phyloP scores from a whole-genome alignment of 2,113 vertebrate genomes.

The Melanostigma gelatinosum region DNA sequence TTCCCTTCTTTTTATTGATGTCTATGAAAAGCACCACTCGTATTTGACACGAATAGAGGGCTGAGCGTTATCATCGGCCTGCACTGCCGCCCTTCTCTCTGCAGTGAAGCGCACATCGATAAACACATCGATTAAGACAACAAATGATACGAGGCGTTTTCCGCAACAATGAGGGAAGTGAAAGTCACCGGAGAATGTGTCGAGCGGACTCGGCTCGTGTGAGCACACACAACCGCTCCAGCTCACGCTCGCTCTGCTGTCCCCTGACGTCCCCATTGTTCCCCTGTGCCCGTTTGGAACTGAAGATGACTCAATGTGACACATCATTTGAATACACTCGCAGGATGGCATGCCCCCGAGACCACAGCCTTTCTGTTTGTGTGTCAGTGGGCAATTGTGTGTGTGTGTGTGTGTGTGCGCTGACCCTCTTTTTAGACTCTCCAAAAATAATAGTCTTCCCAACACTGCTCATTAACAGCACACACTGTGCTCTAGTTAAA shows the following conservation, averaged over 20 bases:
- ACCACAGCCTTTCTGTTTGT: slow-evolving; percentile 43
- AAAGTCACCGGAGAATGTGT: slow-evolving; percentile 37
- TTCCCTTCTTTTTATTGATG: neutral
- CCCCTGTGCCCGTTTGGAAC: slow-evolving; percentile 55
- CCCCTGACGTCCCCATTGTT: slow-evolving; percentile 63
- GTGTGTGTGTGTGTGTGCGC: neutral
- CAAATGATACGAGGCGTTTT: neutral
- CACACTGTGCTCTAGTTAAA: slow-evolving; percentile 20
- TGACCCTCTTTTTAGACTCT: slow-evolving; percentile 45
- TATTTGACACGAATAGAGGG: neutral
- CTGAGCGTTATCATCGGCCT: neutral
- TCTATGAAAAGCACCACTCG: neutral
- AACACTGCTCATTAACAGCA: slow-evolving; percentile 23
- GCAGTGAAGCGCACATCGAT: slow-evolving; percentile 16
- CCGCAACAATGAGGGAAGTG: neutral
- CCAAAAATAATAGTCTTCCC: slow-evolving; percentile 30
- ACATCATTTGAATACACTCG: slow-evolving; percentile 67
- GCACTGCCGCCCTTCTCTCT: neutral
- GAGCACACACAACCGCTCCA: neutral
- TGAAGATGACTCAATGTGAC: slow-evolving; percentile 69
- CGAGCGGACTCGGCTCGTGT: slow-evolving; percentile 24
- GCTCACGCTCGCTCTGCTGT: slow-evolving; percentile 19
- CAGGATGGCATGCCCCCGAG: slow-evolving; percentile 47
- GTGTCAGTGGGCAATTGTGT: slow-evolving; percentile 22
- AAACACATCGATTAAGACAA: slow-evolving; percentile 17